Evolutionary conservation across 2,888 invertebrate species (phyloP), one percentile per base, ranked within the genome.

Genomic region (Ophioninae sp.): DNA sequence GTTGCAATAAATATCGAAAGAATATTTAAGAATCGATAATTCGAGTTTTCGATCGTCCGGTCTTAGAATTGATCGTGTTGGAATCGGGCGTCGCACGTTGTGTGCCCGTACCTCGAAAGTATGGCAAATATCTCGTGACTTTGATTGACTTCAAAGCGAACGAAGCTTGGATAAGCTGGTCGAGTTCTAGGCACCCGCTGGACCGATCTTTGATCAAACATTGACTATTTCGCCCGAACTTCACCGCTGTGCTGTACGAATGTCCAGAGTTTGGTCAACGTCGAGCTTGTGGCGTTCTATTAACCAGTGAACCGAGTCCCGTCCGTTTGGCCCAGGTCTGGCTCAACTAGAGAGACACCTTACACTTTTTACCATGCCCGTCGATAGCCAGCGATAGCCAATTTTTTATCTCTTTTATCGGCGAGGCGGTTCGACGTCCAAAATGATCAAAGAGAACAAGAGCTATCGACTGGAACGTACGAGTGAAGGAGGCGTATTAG

Each of bases 101-200:
- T 44, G 44, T 17, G 50, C 17, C 30, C 30, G 50, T 2, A 10
- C 13, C 50, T 59, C 59, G 59, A 21, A 21, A 7, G 59, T 30
- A 62, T 23, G 21, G 61, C n/a, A 74, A 74, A 64, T 74, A 74
- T 62, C n/a, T 74, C 37, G 30, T 62, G 2, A 62, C 73, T 39
- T 44, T 62, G 73, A 62, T 17, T 62, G 62, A 74, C 44, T 74
- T 74, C 73, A 74, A 74, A 74, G 73, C 62, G 44, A 74, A 74
- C 39, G 23, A 7, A 30, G 37, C 62, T 61, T 23, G 44, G n/a
- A 44, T 74, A 62, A 62, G 41, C 50, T 10, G 61, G 50, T 17
- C 39, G 44, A 44, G 23, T 21, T 30, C 44, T 17, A 30, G 50
- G 62, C n/a, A 30, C 30, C 20, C n/a, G 21, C 44, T 50, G 50